Percentiles rank a stretch among this genome's conserved stretches.
Evolutionary conservation across 2,888 invertebrate species (phyloP).

Genomic region (Acleris sparsana): DNA sequence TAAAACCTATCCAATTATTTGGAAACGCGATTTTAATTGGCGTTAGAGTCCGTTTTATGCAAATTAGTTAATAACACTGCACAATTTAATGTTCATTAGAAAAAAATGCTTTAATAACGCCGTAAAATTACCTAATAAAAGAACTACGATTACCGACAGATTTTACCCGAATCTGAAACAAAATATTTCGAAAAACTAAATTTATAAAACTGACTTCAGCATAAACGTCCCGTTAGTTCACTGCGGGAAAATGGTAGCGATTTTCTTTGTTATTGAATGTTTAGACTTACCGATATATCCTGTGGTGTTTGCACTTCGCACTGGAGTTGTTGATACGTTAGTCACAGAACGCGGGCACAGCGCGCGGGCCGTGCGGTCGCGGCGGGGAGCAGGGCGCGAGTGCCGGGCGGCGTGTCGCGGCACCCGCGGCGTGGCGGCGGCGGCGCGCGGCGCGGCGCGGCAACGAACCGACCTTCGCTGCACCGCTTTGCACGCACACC

Average conservation of each 20-base stretch:
- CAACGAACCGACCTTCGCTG: slow-evolving; percentile 41
- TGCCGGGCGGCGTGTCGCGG: slow-evolving; percentile 42
- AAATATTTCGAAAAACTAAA: slow-evolving; percentile 40
- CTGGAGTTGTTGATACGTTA: slow-evolving; percentile 22
- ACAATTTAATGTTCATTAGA: slow-evolving; percentile 1
- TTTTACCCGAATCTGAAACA: not conserved
- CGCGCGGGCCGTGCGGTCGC: slow-evolving; percentile 58
- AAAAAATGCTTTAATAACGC: slow-evolving; percentile 8
- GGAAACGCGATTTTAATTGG: slow-evolving; percentile 30
- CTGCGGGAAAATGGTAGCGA: slow-evolving; percentile 42
- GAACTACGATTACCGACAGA: too few species aligned
- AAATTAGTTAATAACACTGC: slow-evolving; percentile 29
- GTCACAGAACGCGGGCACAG: slow-evolving; percentile 34
- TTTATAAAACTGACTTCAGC: not conserved
- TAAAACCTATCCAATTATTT: slow-evolving; percentile 34
- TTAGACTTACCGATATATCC: slow-evolving; percentile 56
- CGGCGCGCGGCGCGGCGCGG: slow-evolving; percentile 5
- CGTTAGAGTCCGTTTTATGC: slow-evolving; percentile 26
- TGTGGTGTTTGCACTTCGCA: slow-evolving; percentile 41
- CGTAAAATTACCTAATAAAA: not conserved
- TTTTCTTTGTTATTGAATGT: not conserved
- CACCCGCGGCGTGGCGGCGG: slow-evolving; percentile 1
- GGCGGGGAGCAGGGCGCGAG: slow-evolving; percentile 69
- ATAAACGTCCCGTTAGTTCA: slow-evolving; percentile 5
- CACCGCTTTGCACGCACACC: slow-evolving; percentile 46